A percentile compares a stretch with the other conserved stretches of the same genome.
These are phyloP conservation scores for Agelas oroides DNA, from an alignment of 37 sponge, comb jelly and placozoan genomes.

Conservation along the genomic window DNA sequence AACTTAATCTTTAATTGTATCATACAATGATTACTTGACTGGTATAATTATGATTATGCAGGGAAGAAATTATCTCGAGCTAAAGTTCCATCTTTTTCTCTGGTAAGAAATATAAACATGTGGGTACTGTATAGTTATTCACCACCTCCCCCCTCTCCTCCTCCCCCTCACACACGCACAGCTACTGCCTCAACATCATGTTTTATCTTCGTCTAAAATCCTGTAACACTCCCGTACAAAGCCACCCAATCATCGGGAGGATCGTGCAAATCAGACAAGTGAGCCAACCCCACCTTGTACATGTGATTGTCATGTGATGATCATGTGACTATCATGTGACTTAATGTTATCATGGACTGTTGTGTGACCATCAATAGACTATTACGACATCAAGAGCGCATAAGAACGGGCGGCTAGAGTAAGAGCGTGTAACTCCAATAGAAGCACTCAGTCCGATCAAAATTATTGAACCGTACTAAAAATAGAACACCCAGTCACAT, in stretches of 20 bases:
- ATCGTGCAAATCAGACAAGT: conserved; percentile 67
- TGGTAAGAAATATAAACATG: conserved; percentile 9
- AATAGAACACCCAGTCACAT: too few relatives aligned
- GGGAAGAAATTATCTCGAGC: conserved; percentile 15
- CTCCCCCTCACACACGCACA: neutral
- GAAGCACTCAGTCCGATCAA: too few relatives aligned
- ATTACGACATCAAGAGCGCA: too few relatives aligned
- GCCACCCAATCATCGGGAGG: conserved; percentile 75
- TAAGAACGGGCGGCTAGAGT: too few relatives aligned
- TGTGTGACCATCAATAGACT: too few relatives aligned
- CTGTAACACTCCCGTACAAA: neutral
- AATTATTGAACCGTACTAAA: too few relatives aligned
- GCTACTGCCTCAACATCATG: conserved; percentile 71
- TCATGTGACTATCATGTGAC: neutral
- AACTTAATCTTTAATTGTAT: too few relatives aligned
- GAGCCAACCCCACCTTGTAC: neutral
- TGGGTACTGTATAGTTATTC: neutral
- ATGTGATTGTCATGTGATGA: conserved; percentile 17
- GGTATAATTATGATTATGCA: neutral
- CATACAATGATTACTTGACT: too few relatives aligned
- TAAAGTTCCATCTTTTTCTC: conserved; percentile 24
- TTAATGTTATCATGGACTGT: too few relatives aligned
- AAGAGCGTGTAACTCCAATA: too few relatives aligned
- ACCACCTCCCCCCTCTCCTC: neutral
- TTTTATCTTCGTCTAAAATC: conserved; percentile 77